Percentiles rank a stretch among this genome's conserved stretches.
phyloP scores from a whole-genome alignment of 2,888 invertebrate genomes.

The Strigamia transsilvanica region DNA sequence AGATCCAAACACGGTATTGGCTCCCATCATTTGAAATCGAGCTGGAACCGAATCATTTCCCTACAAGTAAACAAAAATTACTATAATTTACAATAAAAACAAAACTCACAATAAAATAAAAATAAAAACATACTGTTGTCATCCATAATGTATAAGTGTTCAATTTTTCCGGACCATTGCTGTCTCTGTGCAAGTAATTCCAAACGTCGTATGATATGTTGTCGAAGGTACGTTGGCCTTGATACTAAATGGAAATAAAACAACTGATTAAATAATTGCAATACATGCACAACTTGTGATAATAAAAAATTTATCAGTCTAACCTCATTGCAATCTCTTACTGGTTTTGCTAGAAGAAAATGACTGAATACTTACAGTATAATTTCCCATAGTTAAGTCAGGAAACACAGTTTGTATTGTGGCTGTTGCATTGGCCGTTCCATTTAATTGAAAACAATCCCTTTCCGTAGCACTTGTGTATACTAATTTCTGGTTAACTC shows the following conservation, averaged over 20 bases:
- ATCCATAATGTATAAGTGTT: slow-evolving; percentile 81
- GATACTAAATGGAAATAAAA: background rate
- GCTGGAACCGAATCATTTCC: slow-evolving; percentile 69
- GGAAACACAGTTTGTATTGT: slow-evolving; percentile 82
- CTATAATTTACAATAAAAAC: too few relatives aligned
- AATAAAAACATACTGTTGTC: slow-evolving; percentile 66
- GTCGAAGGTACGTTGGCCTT: slow-evolving; percentile 38
- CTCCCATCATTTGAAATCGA: slow-evolving; percentile 93
- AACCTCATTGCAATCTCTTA: too few relatives aligned
- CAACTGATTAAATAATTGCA: background rate
- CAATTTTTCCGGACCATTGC: slow-evolving; percentile 61
- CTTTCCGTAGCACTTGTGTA: slow-evolving; percentile 81
- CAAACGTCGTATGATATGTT: slow-evolving; percentile 53
- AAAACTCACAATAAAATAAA: background rate
- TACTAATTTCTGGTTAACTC: slow-evolving; percentile 81
- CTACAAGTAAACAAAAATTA: background rate
- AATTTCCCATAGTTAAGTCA: slow-evolving; percentile 72
- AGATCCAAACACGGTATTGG: slow-evolving; percentile 88
- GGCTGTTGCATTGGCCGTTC: slow-evolving; percentile 71
- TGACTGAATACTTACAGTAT: slow-evolving; percentile 68
- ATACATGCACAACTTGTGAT: background rate
- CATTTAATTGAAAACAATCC: slow-evolving; percentile 86
- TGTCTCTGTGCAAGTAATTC: slow-evolving; percentile 51
- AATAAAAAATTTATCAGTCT: slow-evolving; percentile 4
- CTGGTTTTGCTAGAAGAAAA: too few relatives aligned